A percentile compares a stretch with the other conserved stretches of the same genome.
Conservation (phyloP, 2,113 vertebrate species). For the Saccopteryx bilineata region DNA sequence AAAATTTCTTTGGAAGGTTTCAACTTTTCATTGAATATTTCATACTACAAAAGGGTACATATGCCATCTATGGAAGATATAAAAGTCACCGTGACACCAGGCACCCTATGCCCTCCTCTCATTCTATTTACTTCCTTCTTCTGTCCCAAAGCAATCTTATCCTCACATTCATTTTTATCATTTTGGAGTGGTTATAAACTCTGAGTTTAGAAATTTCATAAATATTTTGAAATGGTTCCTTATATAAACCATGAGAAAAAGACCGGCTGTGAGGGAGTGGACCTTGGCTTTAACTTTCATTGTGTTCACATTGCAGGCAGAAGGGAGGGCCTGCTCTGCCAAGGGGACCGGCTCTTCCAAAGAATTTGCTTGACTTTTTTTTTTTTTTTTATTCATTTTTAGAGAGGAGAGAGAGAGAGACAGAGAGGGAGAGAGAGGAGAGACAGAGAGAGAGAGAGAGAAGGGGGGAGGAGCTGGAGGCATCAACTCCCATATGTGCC, state of each 20-base stretch:
- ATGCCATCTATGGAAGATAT: background rate
- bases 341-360: background rate
- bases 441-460: too few species aligned
- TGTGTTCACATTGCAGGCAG: background rate
- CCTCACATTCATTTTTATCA: background rate
- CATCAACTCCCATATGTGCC: too few species aligned
- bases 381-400: too few species aligned
- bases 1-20: background rate
- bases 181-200: background rate
- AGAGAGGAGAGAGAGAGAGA: too few species aligned
- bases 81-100: background rate
- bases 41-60: background rate
- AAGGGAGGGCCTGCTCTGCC: background rate
- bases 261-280: background rate
- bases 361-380: background rate
- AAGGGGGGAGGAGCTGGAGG: too few species aligned
- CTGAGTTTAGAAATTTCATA: background rate
- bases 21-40: background rate
- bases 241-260: background rate
- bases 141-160: background rate
- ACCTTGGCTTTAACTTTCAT: slow-evolving; percentile 60
- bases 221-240: background rate
- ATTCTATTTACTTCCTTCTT: background rate
- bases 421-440: too few species aligned
- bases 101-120: too few species aligned